Base-by-base conservation (phyloP, 92 coral and sea anemone species). In the Zoanthus solanderi region DNA sequence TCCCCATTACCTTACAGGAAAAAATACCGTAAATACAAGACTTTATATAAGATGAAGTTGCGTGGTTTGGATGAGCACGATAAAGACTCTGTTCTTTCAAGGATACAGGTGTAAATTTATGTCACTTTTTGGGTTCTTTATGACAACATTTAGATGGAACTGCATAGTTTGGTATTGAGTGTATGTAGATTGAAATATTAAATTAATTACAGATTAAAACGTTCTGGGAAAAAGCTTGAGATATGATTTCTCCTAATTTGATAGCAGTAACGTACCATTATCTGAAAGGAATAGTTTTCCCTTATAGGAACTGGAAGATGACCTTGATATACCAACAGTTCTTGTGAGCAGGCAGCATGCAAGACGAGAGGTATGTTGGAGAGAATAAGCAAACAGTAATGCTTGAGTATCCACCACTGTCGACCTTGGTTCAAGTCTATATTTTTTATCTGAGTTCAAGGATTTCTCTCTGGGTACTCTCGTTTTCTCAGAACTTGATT, bases 301-400 rank as follows among this genome's bases (percentile, higher is more conserved):
- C 68, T 7, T 7, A 7, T 73, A 91, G 93, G 91, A 92, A 53
- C 80, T 95, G 54, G 99, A 97, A 84, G 99, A 97, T 78, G 86
- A 94, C 65, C 89, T 97, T 57, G 96, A 95, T 50, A 92, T 97
- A 31, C 95, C 99, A 54, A 93, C 94, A 50, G 88, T 97, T 71
- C 92, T 97, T 79, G 95, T 97, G 71, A 96, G 97, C 63, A 79
- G 96, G 53, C 96, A 94, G 72, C 98, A 95, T 76, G 99, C 99
- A 42, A 96, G 91, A 78, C 84, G 93, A 12, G 98, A 95, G 93
- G 99, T 95, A 89, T 29, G 56, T 50, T 50, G 2, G 42, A 37
- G 42, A 37, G 42, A 37, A 37, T 37, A 1, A 4, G 2, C 42
- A 37, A 37, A 37, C 42, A 37, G 42, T 37, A 37, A 37, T 37